phyloP scores from a whole-genome alignment of 2,888 invertebrate genomes.

The Amiota minor region DNA sequence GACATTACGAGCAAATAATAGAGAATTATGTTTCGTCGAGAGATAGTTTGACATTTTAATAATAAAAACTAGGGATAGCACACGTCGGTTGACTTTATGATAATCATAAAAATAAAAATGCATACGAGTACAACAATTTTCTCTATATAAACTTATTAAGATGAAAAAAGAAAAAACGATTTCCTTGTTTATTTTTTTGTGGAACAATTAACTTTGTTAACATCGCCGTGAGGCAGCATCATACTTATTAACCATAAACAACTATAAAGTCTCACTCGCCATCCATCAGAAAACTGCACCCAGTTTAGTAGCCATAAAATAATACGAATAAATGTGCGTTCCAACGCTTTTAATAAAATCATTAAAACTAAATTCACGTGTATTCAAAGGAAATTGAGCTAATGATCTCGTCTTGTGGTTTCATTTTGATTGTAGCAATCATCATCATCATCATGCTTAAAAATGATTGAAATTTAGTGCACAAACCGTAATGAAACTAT shows the following conservation, averaged over 20 bases:
- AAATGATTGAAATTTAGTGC: slow-evolving; percentile 21
- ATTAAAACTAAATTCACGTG: not conserved
- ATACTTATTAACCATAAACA: slow-evolving; percentile 16
- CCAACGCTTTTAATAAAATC: slow-evolving; percentile 16
- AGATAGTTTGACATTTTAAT: no score
- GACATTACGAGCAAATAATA: not conserved
- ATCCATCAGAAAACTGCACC: not conserved
- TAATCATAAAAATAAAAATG: slow-evolving; percentile 13
- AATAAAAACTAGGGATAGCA: slow-evolving; percentile 2
- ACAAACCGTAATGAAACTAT: slow-evolving; percentile 22
- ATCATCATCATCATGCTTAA: not conserved
- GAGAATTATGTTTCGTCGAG: not conserved
- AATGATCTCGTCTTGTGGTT: no score
- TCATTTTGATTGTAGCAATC: not conserved
- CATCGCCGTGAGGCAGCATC: slow-evolving; percentile 2
- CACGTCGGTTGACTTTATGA: slow-evolving; percentile 20
- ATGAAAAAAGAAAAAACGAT: not conserved
- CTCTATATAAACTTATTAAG: slow-evolving; percentile 9
- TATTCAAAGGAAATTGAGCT: slow-evolving; percentile 6
- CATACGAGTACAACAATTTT: not conserved
- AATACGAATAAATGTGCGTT: not conserved
- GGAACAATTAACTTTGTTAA: slow-evolving; percentile 20
- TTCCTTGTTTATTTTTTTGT: not conserved
- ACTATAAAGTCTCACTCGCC: not conserved
- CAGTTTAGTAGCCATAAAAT: not conserved